Conservation (phyloP, 2,113 vertebrate genomes). For the Pygoscelis antarcticus region DNA sequence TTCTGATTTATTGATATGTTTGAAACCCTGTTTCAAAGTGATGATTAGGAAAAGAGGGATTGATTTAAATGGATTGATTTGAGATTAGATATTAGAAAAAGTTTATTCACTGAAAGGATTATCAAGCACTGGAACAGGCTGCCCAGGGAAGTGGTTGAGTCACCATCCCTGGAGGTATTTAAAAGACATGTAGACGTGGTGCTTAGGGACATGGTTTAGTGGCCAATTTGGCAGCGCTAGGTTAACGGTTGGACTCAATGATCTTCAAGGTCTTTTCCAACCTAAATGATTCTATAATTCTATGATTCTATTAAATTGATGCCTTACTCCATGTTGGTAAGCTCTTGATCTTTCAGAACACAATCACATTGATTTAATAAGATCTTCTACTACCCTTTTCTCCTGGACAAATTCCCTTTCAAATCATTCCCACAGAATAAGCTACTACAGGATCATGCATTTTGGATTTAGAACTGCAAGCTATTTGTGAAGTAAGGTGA, state of each 20-base stretch:
- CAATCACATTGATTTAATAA: not conserved
- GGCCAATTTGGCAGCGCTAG: not conserved
- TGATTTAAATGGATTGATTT: not conserved
- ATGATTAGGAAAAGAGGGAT: not conserved
- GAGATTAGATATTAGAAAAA: not conserved
- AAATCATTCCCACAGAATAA: not conserved
- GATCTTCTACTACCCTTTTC: not conserved
- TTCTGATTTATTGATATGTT: not conserved
- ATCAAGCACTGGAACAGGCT: not conserved
- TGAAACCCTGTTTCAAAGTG: not conserved
- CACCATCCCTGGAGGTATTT: not conserved
- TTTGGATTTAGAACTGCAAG: not conserved
- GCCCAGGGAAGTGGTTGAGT: not conserved
- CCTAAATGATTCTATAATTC: not conserved
- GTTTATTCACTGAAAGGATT: not conserved
- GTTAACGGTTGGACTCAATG: not conserved
- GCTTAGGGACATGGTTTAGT: not conserved
- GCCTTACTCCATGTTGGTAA: not conserved
- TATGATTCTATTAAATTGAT: not conserved
- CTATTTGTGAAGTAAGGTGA: not conserved
- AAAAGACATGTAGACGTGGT: not conserved
- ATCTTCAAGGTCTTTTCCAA: not conserved
- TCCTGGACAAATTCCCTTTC: not conserved
- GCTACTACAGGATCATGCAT: not conserved
- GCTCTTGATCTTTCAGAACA: not conserved